These are phyloP conservation scores for Aporophyla lueneburgensis DNA, from an alignment of 2,888 invertebrate genomes.

Conservation along the genomic window DNA sequence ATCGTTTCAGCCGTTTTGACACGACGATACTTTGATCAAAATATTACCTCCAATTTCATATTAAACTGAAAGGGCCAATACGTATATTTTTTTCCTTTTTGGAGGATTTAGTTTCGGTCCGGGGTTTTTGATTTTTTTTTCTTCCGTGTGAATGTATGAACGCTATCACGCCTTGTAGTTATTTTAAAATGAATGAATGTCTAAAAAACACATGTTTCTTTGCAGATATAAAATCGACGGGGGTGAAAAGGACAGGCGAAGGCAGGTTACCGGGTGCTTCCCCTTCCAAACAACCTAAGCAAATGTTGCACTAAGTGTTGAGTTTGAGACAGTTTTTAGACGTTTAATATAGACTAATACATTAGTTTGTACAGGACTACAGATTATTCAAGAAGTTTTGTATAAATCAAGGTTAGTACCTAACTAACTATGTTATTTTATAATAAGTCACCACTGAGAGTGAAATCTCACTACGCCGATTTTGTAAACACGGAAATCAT, in stretches of 20 bases:
- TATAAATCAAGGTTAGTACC: constrained; percentile 68
- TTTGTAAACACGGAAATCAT: constrained; percentile 53
- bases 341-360: constrained; percentile 68
- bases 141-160: neutral
- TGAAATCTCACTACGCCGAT: constrained; percentile 68
- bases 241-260: constrained; percentile 86
- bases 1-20: too few relatives aligned
- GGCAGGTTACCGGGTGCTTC: constrained; percentile 87
- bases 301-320: constrained; percentile 83
- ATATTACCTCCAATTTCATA: too few relatives aligned
- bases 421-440: constrained; percentile 60
- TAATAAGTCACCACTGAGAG: constrained; percentile 64
- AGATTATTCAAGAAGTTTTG: constrained; percentile 65
- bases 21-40: too few relatives aligned
- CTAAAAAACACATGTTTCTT: constrained; percentile 53
- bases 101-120: too few relatives aligned
- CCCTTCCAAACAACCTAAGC: constrained; percentile 88
- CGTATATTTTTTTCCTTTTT: too few relatives aligned
- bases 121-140: neutral
- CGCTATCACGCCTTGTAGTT: neutral
- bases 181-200: neutral
- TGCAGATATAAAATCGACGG: constrained; percentile 85
- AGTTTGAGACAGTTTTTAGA: constrained; percentile 64
- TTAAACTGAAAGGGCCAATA: too few relatives aligned
- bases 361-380: constrained; percentile 71